phyloP scores from a whole-genome alignment of 2,797 vertebrate genomes.

The Syncerus caffer region DNA sequence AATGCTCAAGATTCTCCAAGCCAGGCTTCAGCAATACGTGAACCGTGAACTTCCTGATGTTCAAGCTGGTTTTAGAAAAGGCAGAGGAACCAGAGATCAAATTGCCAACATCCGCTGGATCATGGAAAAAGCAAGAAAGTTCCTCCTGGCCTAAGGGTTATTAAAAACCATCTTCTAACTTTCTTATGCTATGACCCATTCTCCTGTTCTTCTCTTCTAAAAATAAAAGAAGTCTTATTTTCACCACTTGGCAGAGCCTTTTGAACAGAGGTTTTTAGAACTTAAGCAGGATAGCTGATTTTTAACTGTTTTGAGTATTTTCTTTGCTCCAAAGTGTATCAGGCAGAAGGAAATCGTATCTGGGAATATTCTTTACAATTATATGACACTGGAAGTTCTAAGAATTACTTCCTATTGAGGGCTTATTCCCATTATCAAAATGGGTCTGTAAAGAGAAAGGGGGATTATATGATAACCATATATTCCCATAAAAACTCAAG shows the following conservation, averaged over 20 bases:
- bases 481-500: constrained; percentile 15
- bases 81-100: too few relatives aligned
- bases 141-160: not conserved
- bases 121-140: too few relatives aligned
- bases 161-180: not conserved
- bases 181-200: not conserved
- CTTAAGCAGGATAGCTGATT: not conserved
- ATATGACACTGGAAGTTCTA: not conserved
- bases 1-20: too few relatives aligned
- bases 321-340: not conserved
- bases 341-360: not conserved
- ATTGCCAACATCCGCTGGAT: too few relatives aligned
- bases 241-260: not conserved
- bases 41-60: too few relatives aligned
- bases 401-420: constrained; percentile 10
- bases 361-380: not conserved
- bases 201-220: constrained; percentile 19
- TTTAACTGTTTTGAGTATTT: not conserved
- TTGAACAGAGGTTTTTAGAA: constrained; percentile 22
- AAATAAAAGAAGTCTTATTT: constrained; percentile 25
- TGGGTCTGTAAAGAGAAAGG: not conserved
- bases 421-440: constrained; percentile 6
- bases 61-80: too few relatives aligned
- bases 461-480: not conserved
- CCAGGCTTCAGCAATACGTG: too few relatives aligned